Evolutionary conservation across 2,113 vertebrate species (phyloP), one percentile per base, ranked within the genome.

Genomic region (Sorex araneus): DNA sequence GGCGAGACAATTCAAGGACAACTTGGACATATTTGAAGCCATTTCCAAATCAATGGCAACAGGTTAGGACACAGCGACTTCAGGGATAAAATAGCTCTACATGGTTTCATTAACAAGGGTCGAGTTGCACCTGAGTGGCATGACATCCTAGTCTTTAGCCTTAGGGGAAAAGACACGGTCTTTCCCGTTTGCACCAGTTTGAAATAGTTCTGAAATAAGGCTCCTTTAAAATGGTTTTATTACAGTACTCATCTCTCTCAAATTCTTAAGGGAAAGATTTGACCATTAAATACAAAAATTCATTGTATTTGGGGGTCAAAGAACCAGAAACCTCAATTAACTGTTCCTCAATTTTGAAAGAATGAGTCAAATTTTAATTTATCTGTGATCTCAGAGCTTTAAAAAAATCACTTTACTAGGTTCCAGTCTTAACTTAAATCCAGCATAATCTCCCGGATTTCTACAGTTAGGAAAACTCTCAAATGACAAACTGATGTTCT

Each of bases 181-280:
- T 95, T 96, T 97, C 96, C 90, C 90, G 32, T 95, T 97, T 95
- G 97, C 96, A 92, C 97, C 94, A 97, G 95, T 95, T 97, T 97
- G 97, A 96, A 97, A 73, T 96, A 94, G 69, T 96, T 95, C 85
- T 94, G 90, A 96, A 97, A 94, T 93, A 96, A 96, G 89, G 78
- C 84, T 96, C 79, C 79, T 95, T 97, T 96, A 84, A 95, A 94
- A 83, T 34, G 77, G 93, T 87, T 97, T 67, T 96, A 95, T 97
- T 97, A 96, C 95, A 98, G 95, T 95, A 95, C 71, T 96, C 96
- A 36, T 96, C 96, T n/a, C 54, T 19, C 43, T 78, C 25, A 36
- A 19, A 71, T 91, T 87, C 85, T 94, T 71, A 94, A 71, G 34
- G 40, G 78, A 73, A 77, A 87, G 27, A 76, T 83, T 91, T 91